Evolutionary conservation across 2,888 invertebrate species (phyloP).

Genomic region (Asteroscopus sphinx): DNA sequence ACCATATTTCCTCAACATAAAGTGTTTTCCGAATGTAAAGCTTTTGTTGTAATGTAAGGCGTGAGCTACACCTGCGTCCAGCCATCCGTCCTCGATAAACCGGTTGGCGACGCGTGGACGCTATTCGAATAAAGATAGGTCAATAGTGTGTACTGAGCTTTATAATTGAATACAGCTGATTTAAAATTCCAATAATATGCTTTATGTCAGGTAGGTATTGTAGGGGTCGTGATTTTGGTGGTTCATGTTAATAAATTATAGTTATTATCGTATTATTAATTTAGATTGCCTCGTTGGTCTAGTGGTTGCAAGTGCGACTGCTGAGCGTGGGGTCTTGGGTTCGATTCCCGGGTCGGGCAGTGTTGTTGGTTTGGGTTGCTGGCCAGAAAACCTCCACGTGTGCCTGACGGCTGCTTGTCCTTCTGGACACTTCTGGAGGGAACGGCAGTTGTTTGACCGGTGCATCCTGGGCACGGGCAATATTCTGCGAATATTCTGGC

Average conservation of each 20-base stretch:
- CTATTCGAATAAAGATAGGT: conserved; percentile 42
- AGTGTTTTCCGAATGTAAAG: conserved; percentile 37
- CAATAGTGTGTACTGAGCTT: conserved; percentile 41
- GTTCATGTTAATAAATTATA: background rate
- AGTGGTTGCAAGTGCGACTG: too few species aligned
- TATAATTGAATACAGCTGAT: conserved; percentile 34
- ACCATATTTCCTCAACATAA: conserved; percentile 32
- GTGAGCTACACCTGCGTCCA: conserved; percentile 69
- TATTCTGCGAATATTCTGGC: too few species aligned
- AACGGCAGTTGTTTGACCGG: too few species aligned
- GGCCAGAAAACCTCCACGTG: too few species aligned
- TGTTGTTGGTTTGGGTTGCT: too few species aligned
- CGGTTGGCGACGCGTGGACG: conserved; percentile 52
- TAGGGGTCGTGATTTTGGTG: background rate
- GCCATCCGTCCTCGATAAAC: conserved; percentile 70
- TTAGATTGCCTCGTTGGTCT: too few species aligned
- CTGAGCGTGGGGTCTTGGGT: too few species aligned
- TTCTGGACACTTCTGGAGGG: too few species aligned
- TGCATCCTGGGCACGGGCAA: too few species aligned
- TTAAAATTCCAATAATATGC: conserved; percentile 3
- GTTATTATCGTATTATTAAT: conserved; percentile 1
- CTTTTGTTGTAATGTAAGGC: conserved; percentile 41
- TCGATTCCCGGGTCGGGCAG: too few species aligned
- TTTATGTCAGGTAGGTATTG: conserved; percentile 2
- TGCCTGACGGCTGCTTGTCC: too few species aligned